Evolutionary conservation across 1,140 invertebrate genomes (phyloP), one percentile per base, ranked within the genome.

Genomic region (Achatina immaculata): DNA sequence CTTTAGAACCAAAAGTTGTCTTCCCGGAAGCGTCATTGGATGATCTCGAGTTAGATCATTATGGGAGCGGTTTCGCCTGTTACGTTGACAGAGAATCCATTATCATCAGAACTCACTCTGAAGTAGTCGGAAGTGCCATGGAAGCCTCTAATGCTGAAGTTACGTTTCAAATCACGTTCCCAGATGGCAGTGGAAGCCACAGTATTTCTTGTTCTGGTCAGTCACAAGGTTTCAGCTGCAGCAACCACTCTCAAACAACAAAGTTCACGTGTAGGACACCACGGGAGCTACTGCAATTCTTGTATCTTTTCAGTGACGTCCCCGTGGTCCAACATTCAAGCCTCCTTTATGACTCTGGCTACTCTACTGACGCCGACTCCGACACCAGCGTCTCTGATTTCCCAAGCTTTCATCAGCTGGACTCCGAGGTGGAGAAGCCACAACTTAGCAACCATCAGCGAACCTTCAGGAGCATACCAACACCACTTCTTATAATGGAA

Each of bases 291-390:
- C 3, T 55, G 0, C 34, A 7, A 2, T 40, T 3, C 24, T 24
- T 76, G 36, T 31, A 58, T 34, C 11, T 62, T 1, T 62, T 76
- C 48, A 76, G 16, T 16, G 7, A 58, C 4, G 74, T 76, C 24
- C 74, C 74, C 1, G 31, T 62, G 3, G 31, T 36, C 24, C 24
- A 1, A 21, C 51, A 36, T 19, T 1, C 51, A 21, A 76, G 74
- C 42, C 40, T 76, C 7, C 62, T 76, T 28, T 4, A 76, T 38
- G 74, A 76, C 38, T 76, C 74, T 36, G 58, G 74, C 40, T 76
- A 76, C 40, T 76, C 62, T n/a, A 76, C 45, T 19, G 74, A 76
- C 55, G 36, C 55, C 48, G 62, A 31, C 28, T 21, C 55, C 24
- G 74, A 76, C 28, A 31, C 51, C 16, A 76, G 55, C 43, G 9